A percentile compares a stretch with the other conserved stretches of the same genome.
Evolutionary conservation across 2,113 vertebrate genomes (phyloP).

Genomic region (Sitta europaea): DNA sequence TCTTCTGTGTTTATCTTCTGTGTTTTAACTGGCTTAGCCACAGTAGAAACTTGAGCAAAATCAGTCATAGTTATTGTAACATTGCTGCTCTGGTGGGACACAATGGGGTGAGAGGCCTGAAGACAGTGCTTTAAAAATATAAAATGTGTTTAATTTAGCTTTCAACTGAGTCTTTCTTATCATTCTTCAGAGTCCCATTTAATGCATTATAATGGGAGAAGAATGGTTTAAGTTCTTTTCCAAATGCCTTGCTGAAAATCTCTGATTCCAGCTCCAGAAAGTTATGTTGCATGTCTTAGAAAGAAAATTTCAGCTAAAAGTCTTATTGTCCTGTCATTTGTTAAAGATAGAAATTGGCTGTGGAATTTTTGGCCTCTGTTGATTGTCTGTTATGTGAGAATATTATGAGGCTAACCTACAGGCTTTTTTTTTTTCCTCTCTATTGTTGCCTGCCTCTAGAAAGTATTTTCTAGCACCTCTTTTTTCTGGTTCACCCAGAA

Average conservation of each 20-base stretch:
- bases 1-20: background rate
- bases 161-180: background rate
- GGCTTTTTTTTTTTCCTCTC: background rate
- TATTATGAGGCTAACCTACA: background rate
- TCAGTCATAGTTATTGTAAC: background rate
- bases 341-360: background rate
- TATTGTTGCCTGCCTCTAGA: background rate
- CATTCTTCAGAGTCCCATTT: background rate
- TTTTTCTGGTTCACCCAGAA: background rate
- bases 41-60: background rate
- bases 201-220: background rate
- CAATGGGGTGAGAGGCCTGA: background rate
- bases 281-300: background rate
- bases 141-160: background rate
- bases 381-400: background rate
- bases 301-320: background rate
- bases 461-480: background rate
- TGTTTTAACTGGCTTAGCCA: background rate
- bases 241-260: background rate
- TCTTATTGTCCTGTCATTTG: background rate
- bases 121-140: background rate
- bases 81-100: background rate
- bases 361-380: background rate
- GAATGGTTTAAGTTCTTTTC: background rate
- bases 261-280: background rate